Conservation (phyloP, 2,797 vertebrate genomes). For the Manis crassicaudata region DNA sequence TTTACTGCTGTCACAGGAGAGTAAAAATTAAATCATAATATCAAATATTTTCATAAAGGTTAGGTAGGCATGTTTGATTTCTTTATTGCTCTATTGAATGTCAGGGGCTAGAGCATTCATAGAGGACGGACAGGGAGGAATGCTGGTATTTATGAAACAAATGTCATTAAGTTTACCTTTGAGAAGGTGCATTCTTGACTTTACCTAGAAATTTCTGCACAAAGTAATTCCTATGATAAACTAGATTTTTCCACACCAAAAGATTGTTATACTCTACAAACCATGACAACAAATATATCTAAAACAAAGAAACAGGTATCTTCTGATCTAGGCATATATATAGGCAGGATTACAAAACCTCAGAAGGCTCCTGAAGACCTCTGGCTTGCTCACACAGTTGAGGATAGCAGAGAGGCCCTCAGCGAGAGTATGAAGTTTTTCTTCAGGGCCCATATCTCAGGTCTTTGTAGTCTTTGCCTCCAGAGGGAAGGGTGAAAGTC, state of each 20-base stretch:
- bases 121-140: slow-evolving; percentile 76
- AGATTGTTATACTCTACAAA: slow-evolving; percentile 52
- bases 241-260: slow-evolving; percentile 28
- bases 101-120: slow-evolving; percentile 81
- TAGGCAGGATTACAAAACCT: background rate
- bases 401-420: background rate
- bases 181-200: slow-evolving; percentile 73
- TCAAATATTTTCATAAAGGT: slow-evolving; percentile 84
- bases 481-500: slow-evolving; percentile 16
- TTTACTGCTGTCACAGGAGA: slow-evolving; percentile 80
- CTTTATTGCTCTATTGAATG: slow-evolving; percentile 83
- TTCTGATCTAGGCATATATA: background rate
- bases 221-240: slow-evolving; percentile 72
- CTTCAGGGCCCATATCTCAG: slow-evolving; percentile 4
- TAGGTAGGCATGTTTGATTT: slow-evolving; percentile 83
- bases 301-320: slow-evolving; percentile 37
- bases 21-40: slow-evolving; percentile 85
- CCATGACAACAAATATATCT: slow-evolving; percentile 50
- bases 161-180: slow-evolving; percentile 77
- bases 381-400: background rate
- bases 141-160: slow-evolving; percentile 78
- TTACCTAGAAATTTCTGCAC: slow-evolving; percentile 71
- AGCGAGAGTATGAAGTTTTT: background rate
- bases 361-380: slow-evolving; percentile 5
- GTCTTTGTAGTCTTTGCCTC: background rate